These are phyloP conservation scores for Rhadina sibilatrix DNA, from an alignment of 2,113 vertebrate species.

Conservation along the genomic window DNA sequence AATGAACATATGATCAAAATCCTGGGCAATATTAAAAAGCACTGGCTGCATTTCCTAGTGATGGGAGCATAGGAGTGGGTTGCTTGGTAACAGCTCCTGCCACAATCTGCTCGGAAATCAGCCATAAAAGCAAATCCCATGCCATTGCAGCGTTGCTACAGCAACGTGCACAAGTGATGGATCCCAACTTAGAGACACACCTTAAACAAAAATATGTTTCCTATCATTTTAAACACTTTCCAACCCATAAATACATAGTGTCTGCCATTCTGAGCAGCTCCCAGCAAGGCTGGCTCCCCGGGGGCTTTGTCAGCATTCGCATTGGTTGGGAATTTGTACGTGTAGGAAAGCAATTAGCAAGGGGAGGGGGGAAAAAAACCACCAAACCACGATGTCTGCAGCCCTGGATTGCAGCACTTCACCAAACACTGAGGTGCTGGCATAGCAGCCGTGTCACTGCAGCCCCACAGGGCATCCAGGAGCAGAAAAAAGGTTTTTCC, in stretches of 20 bases:
- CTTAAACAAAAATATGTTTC: slow-evolving; percentile 55
- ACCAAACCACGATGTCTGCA: neutral
- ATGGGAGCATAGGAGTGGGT: slow-evolving; percentile 73
- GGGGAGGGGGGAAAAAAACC: neutral
- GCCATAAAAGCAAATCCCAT: slow-evolving; percentile 79
- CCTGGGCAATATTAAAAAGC: slow-evolving; percentile 19
- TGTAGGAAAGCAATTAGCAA: neutral
- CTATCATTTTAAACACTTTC: slow-evolving; percentile 1
- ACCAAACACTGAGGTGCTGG: neutral
- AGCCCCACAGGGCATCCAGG: neutral
- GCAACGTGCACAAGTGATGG: slow-evolving; percentile 75
- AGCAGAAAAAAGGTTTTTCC: neutral
- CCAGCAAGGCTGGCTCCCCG: neutral
- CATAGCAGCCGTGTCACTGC: neutral
- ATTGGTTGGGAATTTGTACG: neutral
- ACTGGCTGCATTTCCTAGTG: slow-evolving; percentile 67
- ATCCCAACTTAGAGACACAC: slow-evolving; percentile 61
- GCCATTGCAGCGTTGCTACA: slow-evolving; percentile 76
- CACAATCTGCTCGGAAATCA: slow-evolving; percentile 77
- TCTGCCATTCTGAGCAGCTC: slow-evolving; percentile 23
- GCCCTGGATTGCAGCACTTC: neutral
- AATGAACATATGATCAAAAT: slow-evolving; percentile 59
- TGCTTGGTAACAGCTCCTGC: slow-evolving; percentile 80
- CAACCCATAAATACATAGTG: neutral
- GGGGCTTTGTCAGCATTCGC: neutral